phyloP scores from a whole-genome alignment of 2,888 invertebrate genomes.

The Pomacea canaliculata region DNA sequence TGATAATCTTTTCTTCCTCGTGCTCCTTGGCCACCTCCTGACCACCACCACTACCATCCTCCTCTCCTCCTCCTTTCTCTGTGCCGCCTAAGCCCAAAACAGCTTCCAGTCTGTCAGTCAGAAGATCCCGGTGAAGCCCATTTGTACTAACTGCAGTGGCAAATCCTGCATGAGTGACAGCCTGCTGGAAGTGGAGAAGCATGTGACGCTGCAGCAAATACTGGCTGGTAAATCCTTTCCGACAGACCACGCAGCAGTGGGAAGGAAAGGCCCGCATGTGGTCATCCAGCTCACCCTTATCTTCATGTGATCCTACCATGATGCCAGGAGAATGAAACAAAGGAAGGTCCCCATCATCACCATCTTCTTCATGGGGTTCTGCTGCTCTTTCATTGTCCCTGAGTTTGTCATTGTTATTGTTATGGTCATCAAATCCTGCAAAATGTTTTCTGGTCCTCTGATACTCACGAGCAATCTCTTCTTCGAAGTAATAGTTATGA shows the following conservation, averaged over 20 bases:
- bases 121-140: slow-evolving; percentile 11
- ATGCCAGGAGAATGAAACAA: neutral
- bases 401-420: slow-evolving; percentile 23
- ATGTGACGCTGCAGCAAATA: slow-evolving; percentile 68
- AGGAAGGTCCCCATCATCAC: neutral
- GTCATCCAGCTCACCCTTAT: neutral
- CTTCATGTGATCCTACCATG: neutral
- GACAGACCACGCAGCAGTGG: slow-evolving; percentile 45
- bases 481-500: neutral
- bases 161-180: slow-evolving; percentile 67
- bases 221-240: slow-evolving; percentile 66
- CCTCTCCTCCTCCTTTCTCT: neutral
- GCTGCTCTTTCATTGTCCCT: slow-evolving; percentile 2
- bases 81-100: too few relatives aligned
- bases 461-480: neutral
- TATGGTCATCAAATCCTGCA: slow-evolving; percentile 14
- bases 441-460: neutral
- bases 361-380: neutral
- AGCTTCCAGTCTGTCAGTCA: neutral
- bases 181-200: slow-evolving; percentile 68
- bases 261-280: neutral
- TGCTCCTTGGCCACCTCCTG: slow-evolving; percentile 10
- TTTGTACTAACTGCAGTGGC: slow-evolving; percentile 62
- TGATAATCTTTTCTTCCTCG: neutral
- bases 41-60: slow-evolving; percentile 1